phyloP scores from a whole-genome alignment of 2,888 invertebrate genomes.

The Drosophila formosana region DNA sequence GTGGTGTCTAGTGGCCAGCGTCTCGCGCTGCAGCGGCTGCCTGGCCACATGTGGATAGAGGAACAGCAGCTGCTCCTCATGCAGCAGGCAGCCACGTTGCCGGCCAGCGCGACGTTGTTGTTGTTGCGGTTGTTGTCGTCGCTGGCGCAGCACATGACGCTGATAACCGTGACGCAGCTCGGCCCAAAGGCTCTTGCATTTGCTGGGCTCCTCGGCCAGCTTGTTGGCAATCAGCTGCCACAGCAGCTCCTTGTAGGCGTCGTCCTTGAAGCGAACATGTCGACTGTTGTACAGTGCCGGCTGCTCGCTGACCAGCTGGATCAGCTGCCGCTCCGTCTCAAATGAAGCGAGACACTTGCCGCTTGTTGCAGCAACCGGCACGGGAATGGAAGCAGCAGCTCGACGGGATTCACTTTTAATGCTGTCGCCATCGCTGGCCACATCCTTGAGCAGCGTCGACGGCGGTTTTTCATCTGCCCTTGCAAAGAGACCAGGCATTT shows the following conservation, averaged over 20 bases:
- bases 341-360: background rate
- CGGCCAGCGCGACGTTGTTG: slow-evolving; percentile 28
- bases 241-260: slow-evolving; percentile 53
- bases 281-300: slow-evolving; percentile 67
- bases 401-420: too few relatives aligned
- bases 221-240: slow-evolving; percentile 73
- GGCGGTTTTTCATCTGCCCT: too few relatives aligned
- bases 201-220: slow-evolving; percentile 35
- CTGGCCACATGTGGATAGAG: slow-evolving; percentile 72
- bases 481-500: too few relatives aligned
- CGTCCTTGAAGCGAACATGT: slow-evolving; percentile 63
- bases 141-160: slow-evolving; percentile 64
- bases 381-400: too few relatives aligned
- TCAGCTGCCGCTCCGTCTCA: slow-evolving; percentile 54
- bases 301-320: slow-evolving; percentile 64
- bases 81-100: slow-evolving; percentile 12
- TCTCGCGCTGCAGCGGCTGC: slow-evolving; percentile 3
- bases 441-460: too few relatives aligned
- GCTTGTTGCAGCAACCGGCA: too few relatives aligned
- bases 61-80: slow-evolving; percentile 79
- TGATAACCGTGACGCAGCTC: slow-evolving; percentile 78
- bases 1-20: too few relatives aligned
- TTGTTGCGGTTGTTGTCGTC: slow-evolving; percentile 31
- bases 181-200: slow-evolving; percentile 73
- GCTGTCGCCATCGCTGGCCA: too few relatives aligned